Base-by-base conservation (phyloP, 2,113 vertebrate genomes). In the Hepsetus odoe region DNA sequence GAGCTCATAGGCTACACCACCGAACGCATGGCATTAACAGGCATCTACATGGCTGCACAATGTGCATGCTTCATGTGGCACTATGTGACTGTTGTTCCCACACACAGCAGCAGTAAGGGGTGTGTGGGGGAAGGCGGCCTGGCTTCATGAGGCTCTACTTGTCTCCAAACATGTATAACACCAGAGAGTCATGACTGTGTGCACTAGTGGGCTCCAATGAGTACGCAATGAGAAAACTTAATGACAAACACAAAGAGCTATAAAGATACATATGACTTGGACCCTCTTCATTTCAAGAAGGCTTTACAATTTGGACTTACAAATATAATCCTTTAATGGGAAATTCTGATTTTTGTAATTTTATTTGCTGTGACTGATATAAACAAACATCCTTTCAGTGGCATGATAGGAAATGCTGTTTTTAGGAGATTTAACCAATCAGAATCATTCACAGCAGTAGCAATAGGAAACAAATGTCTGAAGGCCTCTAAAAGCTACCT, bases 41-140 rank as follows among this genome's bases (percentile, higher is more conserved):
- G 35, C 74, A 46, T 81, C 40, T 81, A 82, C 82, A 74, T 81
- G 65, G 42, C 58, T 76, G 76, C 85, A 85, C 86, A 85, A 88
- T 80, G 82, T 79, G 71, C 62, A 79, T 82, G 81, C 80, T 86
- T 81, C 79, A 84, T 87, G 84, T 82, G 72, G 68, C 80, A 86
- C 86, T 89, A 74, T 83, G 83, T 81, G 73, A 73, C 74, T 38
- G 62, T 90, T 90, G 86, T 90, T 90, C 86, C 89, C 86, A 89
- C 89, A 82, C 86, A 86, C 67, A 84, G 71, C 14, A 76, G 80
- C 72, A 30, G 75, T 33, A 59, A 59, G 38, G 12, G 28, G 44
- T 51, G 65, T 10, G 26, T 14, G 28, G 38, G 46, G 67, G 33
- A 26, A 70, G 20, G 30, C 66, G 26, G 55, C 1, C 12, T 9